phyloP scores from a whole-genome alignment of 1,140 invertebrate genomes.

The Drosophila azteca region DNA sequence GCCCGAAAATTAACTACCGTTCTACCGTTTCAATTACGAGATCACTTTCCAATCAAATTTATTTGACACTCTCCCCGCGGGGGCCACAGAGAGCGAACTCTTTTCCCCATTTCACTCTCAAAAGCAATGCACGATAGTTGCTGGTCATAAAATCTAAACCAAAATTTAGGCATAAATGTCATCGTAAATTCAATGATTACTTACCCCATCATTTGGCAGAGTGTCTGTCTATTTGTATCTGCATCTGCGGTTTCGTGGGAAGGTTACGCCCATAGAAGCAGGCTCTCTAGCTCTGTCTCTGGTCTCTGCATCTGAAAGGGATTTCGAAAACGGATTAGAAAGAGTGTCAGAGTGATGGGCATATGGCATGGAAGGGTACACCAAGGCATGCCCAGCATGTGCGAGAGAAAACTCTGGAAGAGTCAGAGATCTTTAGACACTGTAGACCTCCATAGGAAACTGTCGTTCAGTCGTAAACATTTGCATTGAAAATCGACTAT shows the following conservation, averaged over 20 bases:
- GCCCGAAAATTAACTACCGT: conserved; percentile 69
- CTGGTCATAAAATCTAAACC: conserved; percentile 55
- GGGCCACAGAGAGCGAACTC: conserved; percentile 44
- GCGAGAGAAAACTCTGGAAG: background rate
- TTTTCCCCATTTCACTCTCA: conserved; percentile 23
- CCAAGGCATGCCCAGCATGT: conserved; percentile 15
- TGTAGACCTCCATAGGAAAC: no score
- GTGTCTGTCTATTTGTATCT: no score
- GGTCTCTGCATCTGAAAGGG: conserved; percentile 14
- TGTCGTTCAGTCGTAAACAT: no score
- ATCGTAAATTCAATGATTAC: conserved; percentile 66
- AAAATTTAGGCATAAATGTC: conserved; percentile 74
- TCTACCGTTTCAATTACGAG: conserved; percentile 53
- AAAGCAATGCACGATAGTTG: background rate
- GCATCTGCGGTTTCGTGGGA: conserved; percentile 43
- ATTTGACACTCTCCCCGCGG: conserved; percentile 69
- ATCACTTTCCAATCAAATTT: conserved; percentile 69
- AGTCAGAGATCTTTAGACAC: background rate
- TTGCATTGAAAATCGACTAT: no score
- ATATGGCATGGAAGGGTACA: conserved; percentile 7
- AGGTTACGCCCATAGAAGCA: conserved; percentile 44
- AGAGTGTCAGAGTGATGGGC: conserved; percentile 14
- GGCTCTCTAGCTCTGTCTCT: background rate
- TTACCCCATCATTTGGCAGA: conserved; percentile 20
- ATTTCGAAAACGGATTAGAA: conserved; percentile 49